Evolutionary conservation across 2,888 invertebrate species (phyloP), one percentile per base, ranked within the genome.

Genomic region (Diarsia mendica): DNA sequence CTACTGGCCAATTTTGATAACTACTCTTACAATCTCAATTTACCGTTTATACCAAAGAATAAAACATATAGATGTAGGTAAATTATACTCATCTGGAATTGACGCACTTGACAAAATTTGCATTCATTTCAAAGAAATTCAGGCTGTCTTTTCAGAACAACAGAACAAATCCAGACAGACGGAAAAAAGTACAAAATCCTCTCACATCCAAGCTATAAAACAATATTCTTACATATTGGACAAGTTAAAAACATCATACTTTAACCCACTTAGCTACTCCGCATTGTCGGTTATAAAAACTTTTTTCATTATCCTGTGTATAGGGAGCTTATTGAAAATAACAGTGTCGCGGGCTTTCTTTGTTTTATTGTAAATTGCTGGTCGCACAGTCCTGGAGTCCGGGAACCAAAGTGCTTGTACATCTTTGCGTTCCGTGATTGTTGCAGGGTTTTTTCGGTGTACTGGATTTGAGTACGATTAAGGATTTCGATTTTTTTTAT

Each of bases 261-360:
- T 84, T 85, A 85, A 82, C 49, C 83, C 77, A 83, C 86, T 85
- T 79, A 86, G 77, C 63, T 69, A 87, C 88, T 87, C 88, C 90
- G 91, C 90, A 93, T 92, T 93, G 93, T 91, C 87, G 89, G 93
- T 92, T 92, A 94, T 95, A 95, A 95, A 95, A 95, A 95, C 95
- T 95, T 95, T 95, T 95, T 95, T 95, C 95, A 95, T 95, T 95
- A 95, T 92, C 90, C 89, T 89, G 90, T 91, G 89, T 91, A 84
- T 84, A 88, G 91, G 91, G 88, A 91, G 94, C 93, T 95, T 95
- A 95, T 95, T 95, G 95, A 95, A 95, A 94, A 94, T 93, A 95
- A 94, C 93, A 92, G 92, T 93, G 93, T 94, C 94, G 89, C 89
- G 81, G 67, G 66, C 20, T 77, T 87, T 89, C 88, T 91, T 90